Base-by-base conservation (phyloP, 1,140 invertebrate species). In the Drosophila kikkawai region DNA sequence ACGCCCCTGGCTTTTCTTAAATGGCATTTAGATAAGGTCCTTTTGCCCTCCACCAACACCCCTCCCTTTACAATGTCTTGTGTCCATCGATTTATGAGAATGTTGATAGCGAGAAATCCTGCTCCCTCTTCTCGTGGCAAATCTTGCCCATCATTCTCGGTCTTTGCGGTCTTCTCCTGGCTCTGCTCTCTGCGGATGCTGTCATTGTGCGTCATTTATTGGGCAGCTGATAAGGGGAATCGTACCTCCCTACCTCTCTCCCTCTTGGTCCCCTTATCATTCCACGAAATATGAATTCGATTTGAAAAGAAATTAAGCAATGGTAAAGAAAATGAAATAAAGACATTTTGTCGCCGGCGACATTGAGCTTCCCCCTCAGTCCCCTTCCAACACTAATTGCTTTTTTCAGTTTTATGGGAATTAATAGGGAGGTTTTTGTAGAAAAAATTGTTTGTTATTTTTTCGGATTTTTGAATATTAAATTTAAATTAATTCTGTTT, bases 1-100 rank as follows among this genome's bases (percentile, higher is more conserved):
- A n/a, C 8, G n/a, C 53, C 29, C 60, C 32, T 66, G 56, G 63
- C 47, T 42, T 74, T 60, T 69, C 55, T 75, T 90, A 90, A 90
- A 90, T 90, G 85, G 85, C 85, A 88, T 88, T 88, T 88, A 90
- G 85, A 88, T 88, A 88, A 90, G 69, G 80, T 65, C 50, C 64
- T 58, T 45, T 17, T 39, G 57, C 58, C 66, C 61, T 2, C 61
- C 44, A 11, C 57, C 48, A n/a, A n/a, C n/a, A 7, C 11, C 47
- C 26, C 19, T 19, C 22, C 57, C 55, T 45, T 22, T 36, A 48
- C 42, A 64, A 63, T 63, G 58, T 63, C 75, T 75, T 80, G 63
- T 77, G 63, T 63, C 68, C 82, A 79, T 87, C 80, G 80, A 80
- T 83, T 86, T 82, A 86, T 82, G 79, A 79, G 76, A 70, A 70